phyloP scores from a whole-genome alignment of 35 echinoderm and acorn worm species.

The Patiria miniata region DNA sequence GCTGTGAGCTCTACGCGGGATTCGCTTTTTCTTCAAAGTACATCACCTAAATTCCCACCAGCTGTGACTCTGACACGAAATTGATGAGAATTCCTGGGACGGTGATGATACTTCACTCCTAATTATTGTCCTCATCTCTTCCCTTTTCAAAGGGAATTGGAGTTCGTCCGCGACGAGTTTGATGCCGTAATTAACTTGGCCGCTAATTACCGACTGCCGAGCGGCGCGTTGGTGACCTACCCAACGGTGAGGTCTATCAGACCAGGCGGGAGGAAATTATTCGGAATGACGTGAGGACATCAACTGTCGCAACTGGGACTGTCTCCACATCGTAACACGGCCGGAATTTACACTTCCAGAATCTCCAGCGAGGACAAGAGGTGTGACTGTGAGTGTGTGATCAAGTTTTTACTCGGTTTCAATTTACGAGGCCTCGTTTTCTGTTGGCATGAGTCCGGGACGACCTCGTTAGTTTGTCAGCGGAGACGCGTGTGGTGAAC shows the following conservation, averaged over 20 bases:
- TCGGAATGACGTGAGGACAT: background rate
- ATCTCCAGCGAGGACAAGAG: background rate
- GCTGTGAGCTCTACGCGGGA: background rate
- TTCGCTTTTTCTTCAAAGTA: background rate
- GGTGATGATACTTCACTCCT: constrained; percentile 17
- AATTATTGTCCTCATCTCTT: background rate
- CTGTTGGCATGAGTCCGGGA: no score
- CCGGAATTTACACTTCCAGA: background rate
- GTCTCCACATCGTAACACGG: background rate
- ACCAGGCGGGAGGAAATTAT: no score
- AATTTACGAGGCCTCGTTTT: no score
- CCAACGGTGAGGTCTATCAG: background rate
- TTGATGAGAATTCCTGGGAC: constrained; percentile 1
- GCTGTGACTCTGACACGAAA: constrained; percentile 7
- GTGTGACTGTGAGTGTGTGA: background rate
- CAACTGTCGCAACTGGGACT: background rate
- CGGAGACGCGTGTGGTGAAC: no score
- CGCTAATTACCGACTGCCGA: background rate
- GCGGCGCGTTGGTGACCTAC: background rate
- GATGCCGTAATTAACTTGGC: background rate
- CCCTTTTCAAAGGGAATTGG: background rate
- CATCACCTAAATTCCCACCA: background rate
- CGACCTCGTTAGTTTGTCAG: no score
- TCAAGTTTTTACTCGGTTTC: background rate
- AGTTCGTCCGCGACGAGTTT: background rate